phyloP scores from a whole-genome alignment of 2,888 invertebrate genomes.

The Alentia gelatinosa region DNA sequence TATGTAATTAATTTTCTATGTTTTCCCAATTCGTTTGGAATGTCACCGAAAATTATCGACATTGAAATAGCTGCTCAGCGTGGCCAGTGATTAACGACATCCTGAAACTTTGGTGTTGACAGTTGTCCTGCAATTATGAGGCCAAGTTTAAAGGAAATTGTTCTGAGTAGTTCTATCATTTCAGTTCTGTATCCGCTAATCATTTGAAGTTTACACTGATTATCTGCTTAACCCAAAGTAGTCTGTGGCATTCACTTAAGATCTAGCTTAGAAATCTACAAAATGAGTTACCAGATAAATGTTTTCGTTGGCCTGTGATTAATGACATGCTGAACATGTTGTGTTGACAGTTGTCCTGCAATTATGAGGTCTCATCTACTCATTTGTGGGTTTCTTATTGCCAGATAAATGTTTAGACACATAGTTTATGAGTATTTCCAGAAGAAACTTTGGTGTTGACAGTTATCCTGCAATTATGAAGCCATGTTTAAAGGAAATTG shows the following conservation, averaged over 20 bases:
- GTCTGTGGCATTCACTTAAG: no score
- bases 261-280: neutral
- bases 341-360: slow-evolving; percentile 57
- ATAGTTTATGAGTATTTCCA: no score
- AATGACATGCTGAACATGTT: slow-evolving; percentile 13
- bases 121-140: slow-evolving; percentile 60
- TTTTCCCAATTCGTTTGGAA: no score
- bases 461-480: no score
- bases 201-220: no score
- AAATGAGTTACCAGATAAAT: neutral
- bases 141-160: no score
- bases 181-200: no score
- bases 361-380: slow-evolving; percentile 58
- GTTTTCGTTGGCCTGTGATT: slow-evolving; percentile 47
- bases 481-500: no score
- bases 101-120: neutral
- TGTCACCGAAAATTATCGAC: neutral
- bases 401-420: neutral
- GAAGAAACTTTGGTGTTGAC: no score
- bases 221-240: no score
- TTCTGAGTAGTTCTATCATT: no score
- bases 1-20: no score
- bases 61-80: neutral
- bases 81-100: slow-evolving; percentile 50
- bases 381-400: neutral